Evolutionary conservation across 2,113 vertebrate genomes (phyloP), one percentile per base, ranked within the genome.

Genomic region (Edolisoma coerulescens): DNA sequence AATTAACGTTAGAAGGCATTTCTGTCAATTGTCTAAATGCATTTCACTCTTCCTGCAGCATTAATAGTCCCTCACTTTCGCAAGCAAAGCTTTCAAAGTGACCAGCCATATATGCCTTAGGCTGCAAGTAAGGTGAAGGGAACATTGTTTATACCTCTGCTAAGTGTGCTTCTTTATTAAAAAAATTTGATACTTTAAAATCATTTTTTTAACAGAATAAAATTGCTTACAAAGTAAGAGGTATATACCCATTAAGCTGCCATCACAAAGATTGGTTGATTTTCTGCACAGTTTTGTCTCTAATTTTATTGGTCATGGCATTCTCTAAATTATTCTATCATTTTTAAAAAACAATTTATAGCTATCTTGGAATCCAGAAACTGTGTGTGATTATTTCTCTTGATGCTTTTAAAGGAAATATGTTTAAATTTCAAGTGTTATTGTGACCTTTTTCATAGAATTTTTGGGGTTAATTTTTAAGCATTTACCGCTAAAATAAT

Each of bases 1-100:
- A 99, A 99, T 99, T 99, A 98, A 98, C 98, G 98, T 98, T 93
- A 97, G 94, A 98, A 98, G 96, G 90, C 96, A 95, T 98, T 98
- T 97, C 96, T 98, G 97, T 98, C 98, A 98, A 96, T 98, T 98
- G 97, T 98, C 97, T 98, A 93, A 98, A 97, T 96, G 97, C 82
- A 95, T 98, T 98, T 97, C 87, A 84, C 73, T 96, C 93, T 97
- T 91, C 84, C 71, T 94, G 91, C 91, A 97, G 94, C 96, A 97
- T 97, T 92, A 96, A 97, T 95, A 97, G 95, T 52, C 84, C 94
- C 98, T 98, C 70, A 96, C 98, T 98, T 96, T 95, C 83, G 86
- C 88, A 94, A 88, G 67, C 24, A 89, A 57, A 85, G 27, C 32
- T 87, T 96, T 84, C 91, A 89, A 97, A 96, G 6, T 95, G 71